Percentiles rank a stretch among this genome's conserved stretches.
phyloP scores from a whole-genome alignment of 2,888 invertebrate species.

The Pheosia gnoma region DNA sequence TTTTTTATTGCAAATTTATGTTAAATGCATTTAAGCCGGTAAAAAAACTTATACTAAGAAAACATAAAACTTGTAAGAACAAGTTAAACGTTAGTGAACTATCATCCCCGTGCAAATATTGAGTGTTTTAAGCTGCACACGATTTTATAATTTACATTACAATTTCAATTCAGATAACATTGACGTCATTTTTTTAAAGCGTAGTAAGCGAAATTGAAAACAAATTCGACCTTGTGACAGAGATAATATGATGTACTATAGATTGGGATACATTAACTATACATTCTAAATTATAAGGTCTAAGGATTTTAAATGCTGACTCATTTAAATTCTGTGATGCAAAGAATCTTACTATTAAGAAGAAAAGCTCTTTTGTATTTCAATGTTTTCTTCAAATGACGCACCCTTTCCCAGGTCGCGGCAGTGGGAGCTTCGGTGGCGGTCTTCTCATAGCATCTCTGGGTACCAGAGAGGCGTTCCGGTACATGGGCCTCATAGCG shows the following conservation, averaged over 20 bases:
- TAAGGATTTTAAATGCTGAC: too few relatives aligned
- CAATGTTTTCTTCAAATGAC: too few relatives aligned
- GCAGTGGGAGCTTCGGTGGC: slow-evolving; percentile 92
- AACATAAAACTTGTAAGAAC: background rate
- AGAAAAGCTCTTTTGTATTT: too few relatives aligned
- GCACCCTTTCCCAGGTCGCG: slow-evolving; percentile 82
- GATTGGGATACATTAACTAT: too few relatives aligned
- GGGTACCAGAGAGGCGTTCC: slow-evolving; percentile 90
- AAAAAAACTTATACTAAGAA: background rate
- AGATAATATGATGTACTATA: too few relatives aligned
- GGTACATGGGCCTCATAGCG: slow-evolving; percentile 90
- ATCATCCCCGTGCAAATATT: slow-evolving; percentile 47
- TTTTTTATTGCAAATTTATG: too few relatives aligned
- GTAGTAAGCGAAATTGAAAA: background rate
- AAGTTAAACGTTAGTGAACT: slow-evolving; percentile 24
- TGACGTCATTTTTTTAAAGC: slow-evolving; percentile 39
- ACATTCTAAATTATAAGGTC: too few relatives aligned
- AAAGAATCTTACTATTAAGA: too few relatives aligned
- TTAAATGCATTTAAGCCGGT: background rate
- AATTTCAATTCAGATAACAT: slow-evolving; percentile 44
- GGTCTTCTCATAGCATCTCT: slow-evolving; percentile 90
- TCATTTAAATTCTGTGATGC: too few relatives aligned
- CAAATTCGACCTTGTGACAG: background rate
- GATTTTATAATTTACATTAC: slow-evolving; percentile 41
- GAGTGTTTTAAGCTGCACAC: slow-evolving; percentile 47